These are phyloP conservation scores for Zhengitettix transpicula DNA, from an alignment of 2,888 invertebrate species.

Conservation along the genomic window DNA sequence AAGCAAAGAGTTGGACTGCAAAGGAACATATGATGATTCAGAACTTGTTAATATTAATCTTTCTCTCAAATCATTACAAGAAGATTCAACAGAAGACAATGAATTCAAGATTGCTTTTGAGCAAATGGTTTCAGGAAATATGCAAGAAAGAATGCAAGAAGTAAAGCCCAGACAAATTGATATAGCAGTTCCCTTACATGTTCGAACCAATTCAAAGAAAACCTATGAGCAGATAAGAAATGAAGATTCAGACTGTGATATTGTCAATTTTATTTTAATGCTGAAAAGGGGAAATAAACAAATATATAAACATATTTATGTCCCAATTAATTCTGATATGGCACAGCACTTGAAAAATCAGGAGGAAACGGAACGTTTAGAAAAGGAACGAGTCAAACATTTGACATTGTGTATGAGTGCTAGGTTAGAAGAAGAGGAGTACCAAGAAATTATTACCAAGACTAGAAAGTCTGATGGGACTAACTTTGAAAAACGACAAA, in stretches of 20 bases:
- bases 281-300: conserved; percentile 86
- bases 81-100: conserved; percentile 37
- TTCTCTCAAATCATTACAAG: not conserved
- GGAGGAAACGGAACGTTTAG: conserved; percentile 44
- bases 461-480: conserved; percentile 49
- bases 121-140: conserved; percentile 81
- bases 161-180: conserved; percentile 71
- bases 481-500: conserved; percentile 56
- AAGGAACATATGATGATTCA: not conserved
- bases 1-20: not conserved
- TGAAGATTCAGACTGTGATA: conserved; percentile 32
- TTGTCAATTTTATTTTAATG: conserved; percentile 83
- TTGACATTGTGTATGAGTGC: conserved; percentile 87
- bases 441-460: conserved; percentile 50
- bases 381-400: conserved; percentile 40
- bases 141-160: conserved; percentile 69
- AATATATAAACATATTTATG: conserved; percentile 76
- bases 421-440: conserved; percentile 88
- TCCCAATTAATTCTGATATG: conserved; percentile 72
- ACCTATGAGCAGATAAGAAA: conserved; percentile 40
- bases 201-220: conserved; percentile 58
- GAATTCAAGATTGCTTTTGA: conserved; percentile 83
- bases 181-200: conserved; percentile 75
- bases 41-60: not conserved
- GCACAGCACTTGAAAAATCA: conserved; percentile 79